Conservation (phyloP, 1,140 invertebrate species). For the Aphis gossypii region DNA sequence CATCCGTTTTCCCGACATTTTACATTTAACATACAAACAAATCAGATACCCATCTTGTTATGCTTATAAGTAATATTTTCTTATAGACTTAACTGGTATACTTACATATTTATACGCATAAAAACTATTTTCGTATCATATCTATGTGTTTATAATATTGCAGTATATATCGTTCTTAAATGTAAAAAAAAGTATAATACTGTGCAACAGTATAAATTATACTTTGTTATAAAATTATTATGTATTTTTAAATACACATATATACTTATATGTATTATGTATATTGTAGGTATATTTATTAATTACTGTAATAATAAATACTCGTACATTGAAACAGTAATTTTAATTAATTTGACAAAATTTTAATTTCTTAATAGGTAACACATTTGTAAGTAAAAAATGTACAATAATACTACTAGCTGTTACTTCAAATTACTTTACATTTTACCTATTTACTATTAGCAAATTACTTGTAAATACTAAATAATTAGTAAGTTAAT, state of each 20-base stretch:
- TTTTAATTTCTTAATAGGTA: no score
- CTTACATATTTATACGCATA: neutral
- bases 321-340: no score
- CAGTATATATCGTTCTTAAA: neutral
- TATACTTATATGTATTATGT: no score
- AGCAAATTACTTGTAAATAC: no score
- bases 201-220: neutral
- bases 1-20: neutral
- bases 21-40: neutral
- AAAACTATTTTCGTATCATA: neutral
- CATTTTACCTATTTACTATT: neutral
- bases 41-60: neutral
- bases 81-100: neutral
- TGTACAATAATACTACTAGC: no score
- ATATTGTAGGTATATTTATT: no score
- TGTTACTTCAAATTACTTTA: neutral
- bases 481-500: no score
- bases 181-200: neutral
- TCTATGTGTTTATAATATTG: neutral
- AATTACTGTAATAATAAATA: neutral
- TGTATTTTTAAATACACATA: neutral
- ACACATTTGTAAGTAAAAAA: no score
- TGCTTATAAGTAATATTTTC: neutral
- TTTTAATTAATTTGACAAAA: neutral
- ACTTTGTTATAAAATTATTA: neutral